Evolutionary conservation across 2,113 vertebrate species (phyloP).

Genomic region (Pantherophis guttatus): DNA sequence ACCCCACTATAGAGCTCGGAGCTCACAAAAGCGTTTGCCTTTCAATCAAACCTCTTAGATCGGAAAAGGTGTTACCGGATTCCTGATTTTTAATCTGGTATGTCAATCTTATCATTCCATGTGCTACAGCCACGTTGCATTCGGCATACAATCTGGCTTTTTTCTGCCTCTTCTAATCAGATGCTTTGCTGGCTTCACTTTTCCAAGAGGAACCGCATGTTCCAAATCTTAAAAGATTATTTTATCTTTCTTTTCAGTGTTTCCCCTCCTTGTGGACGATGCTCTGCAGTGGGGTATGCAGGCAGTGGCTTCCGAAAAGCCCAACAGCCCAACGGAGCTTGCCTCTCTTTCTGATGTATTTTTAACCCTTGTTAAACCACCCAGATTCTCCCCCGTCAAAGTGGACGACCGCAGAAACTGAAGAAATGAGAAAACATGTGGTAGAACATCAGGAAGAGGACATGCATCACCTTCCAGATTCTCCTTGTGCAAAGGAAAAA

Average conservation of each 20-base stretch:
- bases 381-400: neutral
- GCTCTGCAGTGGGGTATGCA: neutral
- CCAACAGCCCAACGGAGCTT: too few species aligned
- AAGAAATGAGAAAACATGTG: neutral
- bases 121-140: neutral
- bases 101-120: neutral
- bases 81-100: neutral
- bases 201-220: neutral
- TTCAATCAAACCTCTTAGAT: neutral
- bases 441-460: neutral
- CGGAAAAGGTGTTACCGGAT: neutral
- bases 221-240: neutral
- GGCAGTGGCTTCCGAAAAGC: neutral
- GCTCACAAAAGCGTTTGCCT: neutral
- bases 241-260: neutral
- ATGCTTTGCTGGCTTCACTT: neutral
- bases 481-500: neutral
- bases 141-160: neutral
- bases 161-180: neutral
- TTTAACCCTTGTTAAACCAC: neutral
- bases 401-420: neutral
- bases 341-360: neutral
- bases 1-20: neutral
- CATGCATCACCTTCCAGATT: neutral
- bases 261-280: neutral